Evolutionary conservation across 1,140 invertebrate genomes (phyloP).

Genomic region (Heliconius himera): DNA sequence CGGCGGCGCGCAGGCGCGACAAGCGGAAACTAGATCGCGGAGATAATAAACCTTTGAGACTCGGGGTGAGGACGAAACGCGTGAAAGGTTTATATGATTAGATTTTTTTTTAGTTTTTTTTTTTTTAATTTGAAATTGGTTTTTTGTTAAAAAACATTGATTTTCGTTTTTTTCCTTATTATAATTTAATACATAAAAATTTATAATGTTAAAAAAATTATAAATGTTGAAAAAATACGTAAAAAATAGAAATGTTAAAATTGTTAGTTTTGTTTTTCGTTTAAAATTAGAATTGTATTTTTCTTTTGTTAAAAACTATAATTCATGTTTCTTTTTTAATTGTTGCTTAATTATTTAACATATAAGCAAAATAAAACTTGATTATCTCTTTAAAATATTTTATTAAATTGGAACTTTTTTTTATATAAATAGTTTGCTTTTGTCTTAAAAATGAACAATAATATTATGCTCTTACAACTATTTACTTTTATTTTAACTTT

Average conservation of each 20-base stretch:
- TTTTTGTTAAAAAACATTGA: background rate
- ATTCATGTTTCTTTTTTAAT: background rate
- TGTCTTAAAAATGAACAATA: background rate
- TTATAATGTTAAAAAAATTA: no score
- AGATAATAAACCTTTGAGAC: constrained; percentile 36
- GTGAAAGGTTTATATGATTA: constrained; percentile 31
- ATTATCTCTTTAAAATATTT: background rate
- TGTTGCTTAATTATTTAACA: background rate
- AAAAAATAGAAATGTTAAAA: background rate
- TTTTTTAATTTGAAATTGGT: background rate
- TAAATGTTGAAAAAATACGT: background rate
- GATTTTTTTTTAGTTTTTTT: background rate
- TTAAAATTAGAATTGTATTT: background rate
- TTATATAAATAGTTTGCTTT: background rate
- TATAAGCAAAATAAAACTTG: background rate
- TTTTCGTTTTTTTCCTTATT: no score
- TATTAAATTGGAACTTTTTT: background rate
- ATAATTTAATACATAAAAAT: no score
- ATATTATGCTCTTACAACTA: no score
- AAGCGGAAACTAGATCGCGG: constrained; percentile 28
- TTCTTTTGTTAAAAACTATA: background rate
- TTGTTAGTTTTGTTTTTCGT: background rate
- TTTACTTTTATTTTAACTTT: no score
- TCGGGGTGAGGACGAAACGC: constrained; percentile 49
- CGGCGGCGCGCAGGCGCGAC: constrained; percentile 32